Conservation (phyloP, 2,888 invertebrate genomes). For the Andricus quercusramuli region DNA sequence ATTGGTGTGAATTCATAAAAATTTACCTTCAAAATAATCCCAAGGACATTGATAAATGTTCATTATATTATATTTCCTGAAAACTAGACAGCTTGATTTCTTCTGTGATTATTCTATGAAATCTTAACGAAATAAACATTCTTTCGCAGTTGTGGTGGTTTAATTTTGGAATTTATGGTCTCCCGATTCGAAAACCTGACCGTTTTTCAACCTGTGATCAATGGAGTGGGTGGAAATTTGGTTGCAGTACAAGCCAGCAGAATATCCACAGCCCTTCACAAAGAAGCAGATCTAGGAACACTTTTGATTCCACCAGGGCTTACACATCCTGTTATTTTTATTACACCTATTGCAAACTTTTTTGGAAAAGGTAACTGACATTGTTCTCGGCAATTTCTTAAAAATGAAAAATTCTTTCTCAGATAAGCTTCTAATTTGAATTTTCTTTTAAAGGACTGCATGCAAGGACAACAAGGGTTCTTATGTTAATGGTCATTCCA, state of each 20-base stretch:
- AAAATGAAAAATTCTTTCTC: not conserved
- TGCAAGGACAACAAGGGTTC: slow-evolving; percentile 85
- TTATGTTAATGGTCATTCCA: slow-evolving; percentile 88
- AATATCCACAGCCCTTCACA: slow-evolving; percentile 87
- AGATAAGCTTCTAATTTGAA: not conserved
- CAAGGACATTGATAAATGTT: too few relatives aligned
- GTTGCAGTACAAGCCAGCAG: slow-evolving; percentile 89
- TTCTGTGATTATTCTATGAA: not conserved
- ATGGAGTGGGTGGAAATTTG: slow-evolving; percentile 90
- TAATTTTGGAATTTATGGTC: slow-evolving; percentile 87
- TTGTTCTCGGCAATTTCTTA: slow-evolving; percentile 12
- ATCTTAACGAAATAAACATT: not conserved
- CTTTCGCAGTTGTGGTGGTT: slow-evolving; percentile 83
- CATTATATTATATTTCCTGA: too few relatives aligned
- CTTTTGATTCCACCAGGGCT: slow-evolving; percentile 80
- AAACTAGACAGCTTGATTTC: too few relatives aligned
- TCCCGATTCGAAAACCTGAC: slow-evolving; percentile 85
- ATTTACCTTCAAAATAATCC: too few relatives aligned
- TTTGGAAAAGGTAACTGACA: slow-evolving; percentile 80
- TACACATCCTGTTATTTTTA: slow-evolving; percentile 81
- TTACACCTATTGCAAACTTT: slow-evolving; percentile 82
- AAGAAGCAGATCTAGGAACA: slow-evolving; percentile 82
- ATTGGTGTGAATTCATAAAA: too few relatives aligned
- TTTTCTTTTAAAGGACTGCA: slow-evolving; percentile 79
- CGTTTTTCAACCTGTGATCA: slow-evolving; percentile 91